Evolutionary conservation across 2,113 vertebrate species (phyloP), one percentile per base, ranked within the genome.

Genomic region (Bombycilla garrulus): DNA sequence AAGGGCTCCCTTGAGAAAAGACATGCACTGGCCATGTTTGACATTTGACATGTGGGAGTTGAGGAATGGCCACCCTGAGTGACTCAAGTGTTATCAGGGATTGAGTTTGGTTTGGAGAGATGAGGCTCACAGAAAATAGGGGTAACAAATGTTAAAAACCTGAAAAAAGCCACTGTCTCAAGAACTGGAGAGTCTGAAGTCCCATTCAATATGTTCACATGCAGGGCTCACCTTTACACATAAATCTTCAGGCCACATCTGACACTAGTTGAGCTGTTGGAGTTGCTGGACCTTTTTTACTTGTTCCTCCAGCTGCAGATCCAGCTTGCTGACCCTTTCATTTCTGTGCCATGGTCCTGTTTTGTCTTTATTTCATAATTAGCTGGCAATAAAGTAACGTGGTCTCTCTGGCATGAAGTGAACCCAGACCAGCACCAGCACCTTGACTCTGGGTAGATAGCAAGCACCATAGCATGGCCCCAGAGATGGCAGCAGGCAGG

Each of bases 1-100:
- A 33, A 51, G 11, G 33, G 24, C 12, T 73, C 64, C 36, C 57
- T 21, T 90, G 58, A 80, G 26, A 57, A 82, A 82, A 85, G 48
- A 42, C 33, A 29, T 0, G 0, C 0, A 1, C 29, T 79, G 56
- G 33, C 47, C 51, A 60, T 0, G 1, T 25, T n/a, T 53, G 50
- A 44, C 21, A 83, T 25, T 67, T 61, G 54, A 71, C 23, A 18
- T 0, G 0, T 5, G 31, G 21, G 48, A 72, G 11, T 12, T 1
- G 2, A 79, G 65, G 29, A 82, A 77, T 11, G 24, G 40, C 20
- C 28, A 64, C 28, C 29, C 79, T 65, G 26, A 50, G 17, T 9
- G 19, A 56, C 62, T 51, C 10, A 33, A 42, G 29, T 15, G 25
- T 66, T 38, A 44, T 16, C 13, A 14, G 11, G 20, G 50, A 29